Percentiles rank a stretch among this genome's conserved stretches.
Evolutionary conservation across 2,888 invertebrate species (phyloP).

Genomic region (Dexiosoma caninum): DNA sequence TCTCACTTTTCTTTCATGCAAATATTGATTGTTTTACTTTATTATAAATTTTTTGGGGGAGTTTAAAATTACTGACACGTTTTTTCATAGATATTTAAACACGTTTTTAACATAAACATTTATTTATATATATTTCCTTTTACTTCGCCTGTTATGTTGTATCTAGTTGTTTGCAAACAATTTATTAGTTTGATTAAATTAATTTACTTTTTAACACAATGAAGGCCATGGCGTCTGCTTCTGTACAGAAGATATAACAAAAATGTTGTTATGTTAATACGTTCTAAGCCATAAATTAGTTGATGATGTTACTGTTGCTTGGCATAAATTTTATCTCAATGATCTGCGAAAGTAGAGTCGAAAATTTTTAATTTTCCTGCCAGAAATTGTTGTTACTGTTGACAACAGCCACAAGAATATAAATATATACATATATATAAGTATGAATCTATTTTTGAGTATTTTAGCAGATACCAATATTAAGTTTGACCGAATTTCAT

Average conservation of each 20-base stretch:
- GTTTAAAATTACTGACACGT: conserved; percentile 38
- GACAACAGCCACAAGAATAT: no score
- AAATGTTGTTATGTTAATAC: no score
- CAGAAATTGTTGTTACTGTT: background rate
- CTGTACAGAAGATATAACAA: background rate
- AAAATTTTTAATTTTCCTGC: background rate
- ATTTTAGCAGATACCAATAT: background rate
- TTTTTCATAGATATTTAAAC: conserved; percentile 39
- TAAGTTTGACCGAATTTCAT: conserved; percentile 45
- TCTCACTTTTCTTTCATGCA: background rate
- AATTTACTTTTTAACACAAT: background rate
- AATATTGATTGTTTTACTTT: conserved; percentile 31
- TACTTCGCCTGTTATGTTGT: background rate
- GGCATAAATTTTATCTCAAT: no score
- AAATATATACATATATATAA: background rate
- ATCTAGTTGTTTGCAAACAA: background rate
- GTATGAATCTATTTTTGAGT: no score
- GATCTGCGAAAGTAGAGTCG: background rate
- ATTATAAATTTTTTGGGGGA: no score
- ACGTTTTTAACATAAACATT: conserved; percentile 27
- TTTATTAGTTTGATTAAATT: conserved; percentile 27
- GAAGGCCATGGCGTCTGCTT: background rate
- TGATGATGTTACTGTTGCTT: conserved; percentile 10
- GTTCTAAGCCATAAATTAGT: background rate
- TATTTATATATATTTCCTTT: background rate